Evolutionary conservation across 1,140 invertebrate species (phyloP).

Genomic region (Caenorhabditis brenneri): DNA sequence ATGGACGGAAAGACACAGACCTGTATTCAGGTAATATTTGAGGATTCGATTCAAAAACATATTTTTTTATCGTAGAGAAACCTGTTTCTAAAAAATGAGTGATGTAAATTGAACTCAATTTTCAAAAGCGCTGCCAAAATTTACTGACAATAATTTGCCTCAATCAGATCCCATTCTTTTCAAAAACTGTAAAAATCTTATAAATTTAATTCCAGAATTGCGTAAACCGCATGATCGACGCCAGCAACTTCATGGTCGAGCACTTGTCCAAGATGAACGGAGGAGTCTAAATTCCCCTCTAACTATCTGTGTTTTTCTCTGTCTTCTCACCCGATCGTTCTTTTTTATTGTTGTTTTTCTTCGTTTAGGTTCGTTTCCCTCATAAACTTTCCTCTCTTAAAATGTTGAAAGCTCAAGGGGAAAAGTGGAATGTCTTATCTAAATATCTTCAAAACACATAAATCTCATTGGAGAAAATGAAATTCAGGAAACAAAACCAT

Average conservation of each 20-base stretch:
- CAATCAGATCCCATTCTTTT: too few relatives aligned
- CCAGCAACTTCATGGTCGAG: constrained; percentile 69
- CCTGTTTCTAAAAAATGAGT: too few relatives aligned
- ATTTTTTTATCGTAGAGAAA: too few relatives aligned
- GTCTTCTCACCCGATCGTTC: not conserved
- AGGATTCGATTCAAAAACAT: not conserved
- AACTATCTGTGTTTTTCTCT: too few relatives aligned
- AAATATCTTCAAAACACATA: too few relatives aligned
- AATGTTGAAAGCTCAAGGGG: not conserved
- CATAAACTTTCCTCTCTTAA: not conserved
- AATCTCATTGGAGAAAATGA: too few relatives aligned
- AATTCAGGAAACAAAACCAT: constrained; percentile 12
- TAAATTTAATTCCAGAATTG: constrained; percentile 68
- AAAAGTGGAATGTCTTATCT: not conserved
- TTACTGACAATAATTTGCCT: too few relatives aligned
- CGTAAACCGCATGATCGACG: constrained; percentile 71
- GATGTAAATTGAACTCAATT: too few relatives aligned
- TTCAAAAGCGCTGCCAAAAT: too few relatives aligned
- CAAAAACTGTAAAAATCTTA: too few relatives aligned
- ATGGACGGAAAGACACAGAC: constrained; percentile 59
- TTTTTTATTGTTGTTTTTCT: not conserved
- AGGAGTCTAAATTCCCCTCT: constrained; percentile 21
- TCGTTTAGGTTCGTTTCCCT: not conserved
- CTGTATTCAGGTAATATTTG: constrained; percentile 55
- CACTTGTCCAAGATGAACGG: constrained; percentile 66